Evolutionary conservation across 2,888 invertebrate genomes (phyloP).

Genomic region (Coenonympha glycerion): DNA sequence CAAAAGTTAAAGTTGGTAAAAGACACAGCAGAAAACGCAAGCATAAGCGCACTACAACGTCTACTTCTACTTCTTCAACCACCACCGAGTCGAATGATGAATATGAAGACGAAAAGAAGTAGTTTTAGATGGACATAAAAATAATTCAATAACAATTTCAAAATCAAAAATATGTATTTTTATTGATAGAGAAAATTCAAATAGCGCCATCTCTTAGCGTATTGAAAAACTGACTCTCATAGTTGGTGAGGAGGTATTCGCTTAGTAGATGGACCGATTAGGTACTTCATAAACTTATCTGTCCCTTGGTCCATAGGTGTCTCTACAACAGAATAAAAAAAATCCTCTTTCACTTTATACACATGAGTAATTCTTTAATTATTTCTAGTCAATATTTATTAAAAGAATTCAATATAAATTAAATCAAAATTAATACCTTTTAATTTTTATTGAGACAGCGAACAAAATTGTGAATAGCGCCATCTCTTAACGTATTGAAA

Average conservation of each 20-base stretch:
- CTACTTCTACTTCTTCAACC: no score
- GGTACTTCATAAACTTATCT: no score
- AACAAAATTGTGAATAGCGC: background rate
- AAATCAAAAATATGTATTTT: background rate
- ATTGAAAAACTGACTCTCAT: background rate
- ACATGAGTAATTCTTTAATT: no score
- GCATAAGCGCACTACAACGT: constrained; percentile 35
- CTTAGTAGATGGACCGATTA: no score
- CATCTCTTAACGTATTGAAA: background rate
- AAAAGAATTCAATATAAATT: no score
- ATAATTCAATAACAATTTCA: background rate
- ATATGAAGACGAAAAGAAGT: no score
- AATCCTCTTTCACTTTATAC: no score
- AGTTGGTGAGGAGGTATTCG: no score
- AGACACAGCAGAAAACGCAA: constrained; percentile 45
- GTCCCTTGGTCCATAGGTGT: no score
- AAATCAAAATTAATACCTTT: no score
- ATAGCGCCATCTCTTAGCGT: background rate
- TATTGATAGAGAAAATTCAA: background rate
- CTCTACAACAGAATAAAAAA: no score
- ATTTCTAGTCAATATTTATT: no score
- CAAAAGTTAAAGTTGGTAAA: constrained; percentile 49
- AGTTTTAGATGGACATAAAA: constrained; percentile 27
- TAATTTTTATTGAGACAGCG: background rate
- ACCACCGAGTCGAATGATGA: constrained; percentile 42